These are phyloP conservation scores for Psix sp. DNA, from an alignment of 1,140 invertebrate genomes.

Conservation along the genomic window DNA sequence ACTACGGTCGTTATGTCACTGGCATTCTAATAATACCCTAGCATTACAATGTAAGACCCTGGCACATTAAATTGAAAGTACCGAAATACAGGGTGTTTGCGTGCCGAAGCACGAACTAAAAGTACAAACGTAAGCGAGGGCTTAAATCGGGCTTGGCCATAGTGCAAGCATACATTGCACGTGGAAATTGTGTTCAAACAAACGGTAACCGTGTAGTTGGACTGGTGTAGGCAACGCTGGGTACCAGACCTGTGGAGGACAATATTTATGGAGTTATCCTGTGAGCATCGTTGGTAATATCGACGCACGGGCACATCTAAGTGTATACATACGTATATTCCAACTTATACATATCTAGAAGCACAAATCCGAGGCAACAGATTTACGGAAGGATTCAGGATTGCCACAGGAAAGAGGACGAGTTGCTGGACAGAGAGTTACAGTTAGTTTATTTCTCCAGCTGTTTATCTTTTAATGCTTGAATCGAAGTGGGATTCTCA, in stretches of 20 bases:
- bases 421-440: slow-evolving; percentile 34
- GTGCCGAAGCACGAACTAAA: slow-evolving; percentile 43
- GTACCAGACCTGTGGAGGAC: slow-evolving; percentile 1
- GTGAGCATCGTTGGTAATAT: slow-evolving; percentile 59
- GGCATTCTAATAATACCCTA: too few species aligned
- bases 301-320: slow-evolving; percentile 28
- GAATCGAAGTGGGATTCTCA: slow-evolving; percentile 19
- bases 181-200: slow-evolving; percentile 58
- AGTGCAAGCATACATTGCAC: slow-evolving; percentile 52
- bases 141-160: slow-evolving; percentile 71
- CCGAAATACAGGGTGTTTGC: slow-evolving; percentile 17
- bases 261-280: slow-evolving; percentile 56
- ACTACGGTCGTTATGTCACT: too few species aligned
- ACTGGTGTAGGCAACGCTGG: slow-evolving; percentile 20
- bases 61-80: slow-evolving; percentile 32
- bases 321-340: slow-evolving; percentile 4
- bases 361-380: slow-evolving; percentile 20
- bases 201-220: slow-evolving; percentile 18
- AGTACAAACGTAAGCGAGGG: slow-evolving; percentile 65
- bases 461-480: slow-evolving; percentile 55
- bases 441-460: slow-evolving; percentile 25
- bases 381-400: slow-evolving; percentile 17
- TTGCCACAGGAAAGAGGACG: slow-evolving; percentile 30
- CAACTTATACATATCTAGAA: slow-evolving; percentile 57
- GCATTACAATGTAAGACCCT: slow-evolving; percentile 18